These are phyloP conservation scores for Callorhinus ursinus DNA, from an alignment of 2,113 vertebrate genomes.

Conservation along the genomic window DNA sequence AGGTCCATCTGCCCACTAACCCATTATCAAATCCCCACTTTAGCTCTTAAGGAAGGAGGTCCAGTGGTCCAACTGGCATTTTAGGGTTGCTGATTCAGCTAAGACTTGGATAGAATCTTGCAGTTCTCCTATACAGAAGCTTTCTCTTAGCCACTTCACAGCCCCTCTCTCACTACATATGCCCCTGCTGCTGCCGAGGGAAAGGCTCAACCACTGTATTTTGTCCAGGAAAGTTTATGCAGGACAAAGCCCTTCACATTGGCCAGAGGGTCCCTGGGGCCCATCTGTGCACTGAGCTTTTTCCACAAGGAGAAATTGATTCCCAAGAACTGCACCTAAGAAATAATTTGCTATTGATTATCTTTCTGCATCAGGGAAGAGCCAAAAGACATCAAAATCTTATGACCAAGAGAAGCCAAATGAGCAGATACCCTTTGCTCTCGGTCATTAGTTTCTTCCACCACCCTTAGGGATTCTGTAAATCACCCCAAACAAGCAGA, in stretches of 20 bases:
- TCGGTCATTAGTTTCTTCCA: slow-evolving; percentile 44
- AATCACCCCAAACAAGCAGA: not conserved
- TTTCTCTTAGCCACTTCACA: not conserved
- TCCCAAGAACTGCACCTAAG: slow-evolving; percentile 33
- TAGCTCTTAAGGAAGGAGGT: not conserved
- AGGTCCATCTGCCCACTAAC: not conserved
- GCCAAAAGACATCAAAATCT: slow-evolving; percentile 54
- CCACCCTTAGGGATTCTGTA: not conserved
- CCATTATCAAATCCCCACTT: not conserved
- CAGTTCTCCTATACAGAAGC: not conserved
- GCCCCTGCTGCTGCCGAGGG: not conserved
- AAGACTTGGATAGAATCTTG: not conserved
- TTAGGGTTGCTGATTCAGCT: not conserved
- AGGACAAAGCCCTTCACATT: not conserved
- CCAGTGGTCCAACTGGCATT: not conserved
- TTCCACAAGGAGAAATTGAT: slow-evolving; percentile 50
- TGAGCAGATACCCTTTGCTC: not conserved
- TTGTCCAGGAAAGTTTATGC: not conserved
- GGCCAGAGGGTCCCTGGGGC: not conserved
- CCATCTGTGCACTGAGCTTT: not conserved
- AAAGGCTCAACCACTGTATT: not conserved
- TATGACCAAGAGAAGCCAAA: slow-evolving; percentile 35
- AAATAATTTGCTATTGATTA: slow-evolving; percentile 54
- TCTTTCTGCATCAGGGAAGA: not conserved
- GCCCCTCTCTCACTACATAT: not conserved